Conservation (phyloP, 2,113 vertebrate species). For the Rattus norvegicus region GRCr8 NC_086022.1:57355501-57356000, state of each 20-base stretch:
- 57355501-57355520: neutral
- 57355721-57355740: neutral
- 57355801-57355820: conserved; percentile 37
- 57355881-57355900: neutral
- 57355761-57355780: conserved; percentile 30
- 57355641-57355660: neutral
- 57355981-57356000: neutral
- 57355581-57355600: neutral
- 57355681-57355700: neutral
- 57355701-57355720: conserved; percentile 40
- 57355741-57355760: conserved; percentile 42
- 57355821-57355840: conserved; percentile 23
- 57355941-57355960: neutral
- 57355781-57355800: conserved; percentile 42
- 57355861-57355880: neutral
- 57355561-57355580: neutral
- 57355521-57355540: neutral
- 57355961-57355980: neutral
- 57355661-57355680: neutral
- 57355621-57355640: conserved; percentile 12
- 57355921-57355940: neutral
- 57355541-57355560: neutral
- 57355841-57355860: neutral
- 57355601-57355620: neutral
- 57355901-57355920: conserved; percentile 32